Conservation (phyloP, 2,888 invertebrate species). For the Cataglyphis rosenhaueri region DNA sequence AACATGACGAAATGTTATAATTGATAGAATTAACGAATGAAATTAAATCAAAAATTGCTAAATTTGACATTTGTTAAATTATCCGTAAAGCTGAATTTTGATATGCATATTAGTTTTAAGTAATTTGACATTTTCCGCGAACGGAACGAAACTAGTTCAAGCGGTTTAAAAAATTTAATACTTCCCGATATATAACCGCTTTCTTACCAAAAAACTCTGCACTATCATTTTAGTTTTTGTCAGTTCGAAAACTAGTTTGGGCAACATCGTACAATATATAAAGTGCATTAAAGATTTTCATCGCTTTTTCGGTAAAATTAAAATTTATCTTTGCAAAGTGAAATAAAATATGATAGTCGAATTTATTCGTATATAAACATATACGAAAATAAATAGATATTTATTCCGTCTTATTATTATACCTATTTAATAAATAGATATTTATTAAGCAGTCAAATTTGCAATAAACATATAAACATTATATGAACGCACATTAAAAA, state of each 20-base stretch:
- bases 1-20: conserved; percentile 11
- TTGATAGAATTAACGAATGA: not conserved
- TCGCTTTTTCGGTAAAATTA: not conserved
- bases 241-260: conserved; percentile 1
- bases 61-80: conserved; percentile 3
- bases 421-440: not conserved
- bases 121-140: not conserved
- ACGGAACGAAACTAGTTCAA: conserved; percentile 9
- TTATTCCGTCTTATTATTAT: not conserved
- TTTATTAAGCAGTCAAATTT: not conserved
- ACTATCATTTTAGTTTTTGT: conserved; percentile 29
- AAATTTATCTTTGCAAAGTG: not conserved
- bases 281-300: not conserved
- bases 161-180: not conserved
- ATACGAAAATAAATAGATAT: not conserved
- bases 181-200: not conserved
- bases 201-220: not conserved
- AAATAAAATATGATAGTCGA: not conserved
- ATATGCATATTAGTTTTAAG: not conserved
- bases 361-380: not conserved
- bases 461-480: not conserved
- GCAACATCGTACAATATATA: conserved; percentile 10
- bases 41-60: not conserved
- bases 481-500: not conserved
- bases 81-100: not conserved